A percentile compares a stretch with the other conserved stretches of the same genome.
phyloP scores from a whole-genome alignment of 2,797 vertebrate genomes.

The Tinamus major region DNA sequence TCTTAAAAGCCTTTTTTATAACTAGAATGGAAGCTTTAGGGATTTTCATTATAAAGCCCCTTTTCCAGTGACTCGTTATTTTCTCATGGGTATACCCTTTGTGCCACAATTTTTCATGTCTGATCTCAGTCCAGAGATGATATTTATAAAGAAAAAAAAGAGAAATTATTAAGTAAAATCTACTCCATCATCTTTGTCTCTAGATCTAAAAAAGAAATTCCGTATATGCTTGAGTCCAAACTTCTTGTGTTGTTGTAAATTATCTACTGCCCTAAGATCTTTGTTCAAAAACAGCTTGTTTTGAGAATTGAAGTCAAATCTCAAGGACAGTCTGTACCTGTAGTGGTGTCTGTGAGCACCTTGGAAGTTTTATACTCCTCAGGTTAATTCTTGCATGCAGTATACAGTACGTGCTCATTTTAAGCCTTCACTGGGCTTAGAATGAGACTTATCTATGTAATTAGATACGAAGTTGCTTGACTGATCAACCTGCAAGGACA shows the following conservation, averaged over 20 bases:
- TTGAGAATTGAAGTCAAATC: not conserved
- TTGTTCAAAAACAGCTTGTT: not conserved
- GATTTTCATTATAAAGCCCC: conserved; percentile 28
- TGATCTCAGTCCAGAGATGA: conserved; percentile 50
- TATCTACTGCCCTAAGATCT: not conserved
- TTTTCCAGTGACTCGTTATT: conserved; percentile 34
- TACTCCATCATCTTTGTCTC: not conserved
- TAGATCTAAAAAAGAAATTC: not conserved
- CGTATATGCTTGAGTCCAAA: not conserved
- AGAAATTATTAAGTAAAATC: conserved; percentile 9
- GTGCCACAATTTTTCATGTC: conserved; percentile 1
- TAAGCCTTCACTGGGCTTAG: not conserved
- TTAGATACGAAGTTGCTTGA: not conserved
- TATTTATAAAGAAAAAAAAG: conserved; percentile 33
- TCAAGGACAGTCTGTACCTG: not conserved
- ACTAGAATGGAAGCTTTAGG: conserved; percentile 48
- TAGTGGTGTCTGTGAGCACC: not conserved
- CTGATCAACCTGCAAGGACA: not conserved
- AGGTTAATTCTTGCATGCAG: not conserved
- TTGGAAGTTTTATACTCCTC: not conserved
- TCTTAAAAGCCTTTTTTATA: conserved; percentile 59
- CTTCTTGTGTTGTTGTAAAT: not conserved
- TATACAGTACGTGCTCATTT: not conserved
- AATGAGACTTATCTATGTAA: not conserved
- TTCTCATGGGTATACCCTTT: conserved; percentile 28